Evolutionary conservation across 2,888 invertebrate species (phyloP), one percentile per base, ranked within the genome.

Genomic region (Xylota segnis): DNA sequence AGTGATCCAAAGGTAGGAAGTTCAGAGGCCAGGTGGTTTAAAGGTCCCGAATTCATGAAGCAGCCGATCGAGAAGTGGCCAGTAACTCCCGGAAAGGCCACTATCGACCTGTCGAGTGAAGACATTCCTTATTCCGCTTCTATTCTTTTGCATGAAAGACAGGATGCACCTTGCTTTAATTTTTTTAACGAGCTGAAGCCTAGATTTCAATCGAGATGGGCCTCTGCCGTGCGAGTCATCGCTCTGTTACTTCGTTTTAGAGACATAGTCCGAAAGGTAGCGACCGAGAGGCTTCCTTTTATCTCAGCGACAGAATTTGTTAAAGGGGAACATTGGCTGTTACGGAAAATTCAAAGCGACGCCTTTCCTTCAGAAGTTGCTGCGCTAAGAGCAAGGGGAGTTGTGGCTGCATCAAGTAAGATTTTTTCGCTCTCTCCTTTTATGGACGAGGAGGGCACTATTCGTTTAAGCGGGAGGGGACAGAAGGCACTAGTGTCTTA

Each of bases 1-100:
- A 23, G 3, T n/a, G n/a, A n/a, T n/a, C n/a, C n/a, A n/a, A n/a
- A n/a, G n/a, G 23, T 34, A 16, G 0, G 45, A 58, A 14, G 34
- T 34, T n/a, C n/a, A 45, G 45, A 52, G 27, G 14, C 32, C 0
- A 61, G 70, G 27, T 77, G 68, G 52, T 70, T 77, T n/a, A 52
- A 29, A n/a, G 70, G 54, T 3, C 43, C 77, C 6, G 43, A 52
- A 4, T 77, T 77, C 23, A 27, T 77, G 0, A 50, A 5, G 29
- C 16, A 16, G 16, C 32, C 52, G 10, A 10, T 23, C 3, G 23
- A n/a, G 4, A 52, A 61, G 27, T 61, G 70, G 70, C 77, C 77
- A 10, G 27, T 66, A 6, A 34, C n/a, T n/a, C n/a, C n/a, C 5
- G 2, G 18, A 45, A 16, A 50, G 4, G 12, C 47, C 9, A 47